phyloP scores from a whole-genome alignment of 2,888 invertebrate genomes.

The Schizotus pectinicornis region DNA sequence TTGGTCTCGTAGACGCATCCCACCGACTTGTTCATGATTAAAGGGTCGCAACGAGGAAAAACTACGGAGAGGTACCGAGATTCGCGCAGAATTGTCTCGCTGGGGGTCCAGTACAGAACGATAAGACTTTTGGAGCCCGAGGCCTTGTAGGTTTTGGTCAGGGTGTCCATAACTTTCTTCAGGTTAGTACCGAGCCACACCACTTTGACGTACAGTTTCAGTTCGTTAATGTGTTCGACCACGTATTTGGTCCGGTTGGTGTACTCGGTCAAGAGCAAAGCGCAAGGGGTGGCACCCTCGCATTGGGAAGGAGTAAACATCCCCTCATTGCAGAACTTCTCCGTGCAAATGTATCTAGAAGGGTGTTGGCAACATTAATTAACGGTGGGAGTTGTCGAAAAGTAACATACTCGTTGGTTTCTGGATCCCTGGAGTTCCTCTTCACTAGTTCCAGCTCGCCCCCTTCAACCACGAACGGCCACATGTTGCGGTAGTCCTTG shows the following conservation, averaged over 20 bases:
- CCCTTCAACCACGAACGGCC: constrained; percentile 60
- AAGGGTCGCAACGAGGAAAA: constrained; percentile 69
- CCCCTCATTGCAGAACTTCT: constrained; percentile 61
- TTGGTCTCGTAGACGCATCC: constrained; percentile 74
- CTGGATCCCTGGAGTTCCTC: constrained; percentile 37
- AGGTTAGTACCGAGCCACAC: constrained; percentile 72
- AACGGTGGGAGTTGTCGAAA: not conserved
- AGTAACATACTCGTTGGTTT: constrained; percentile 41
- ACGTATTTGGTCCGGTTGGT: constrained; percentile 63
- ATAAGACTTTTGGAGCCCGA: constrained; percentile 54
- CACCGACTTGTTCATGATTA: constrained; percentile 45
- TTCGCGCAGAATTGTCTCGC: constrained; percentile 63
- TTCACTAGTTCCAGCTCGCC: constrained; percentile 38
- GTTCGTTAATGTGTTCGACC: constrained; percentile 65
- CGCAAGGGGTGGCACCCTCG: constrained; percentile 52
- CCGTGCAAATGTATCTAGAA: constrained; percentile 60
- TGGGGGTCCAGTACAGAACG: constrained; percentile 73
- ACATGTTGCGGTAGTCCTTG: constrained; percentile 56
- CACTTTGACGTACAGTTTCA: constrained; percentile 69
- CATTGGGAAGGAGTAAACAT: constrained; percentile 68
- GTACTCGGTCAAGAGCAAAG: constrained; percentile 61
- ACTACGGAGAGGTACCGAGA: constrained; percentile 62
- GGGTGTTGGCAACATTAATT: not conserved
- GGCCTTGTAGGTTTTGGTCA: constrained; percentile 52
- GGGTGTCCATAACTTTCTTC: constrained; percentile 51